These are phyloP conservation scores for Uria aalge DNA, from an alignment of 2,113 vertebrate genomes.

Conservation along the genomic window DNA sequence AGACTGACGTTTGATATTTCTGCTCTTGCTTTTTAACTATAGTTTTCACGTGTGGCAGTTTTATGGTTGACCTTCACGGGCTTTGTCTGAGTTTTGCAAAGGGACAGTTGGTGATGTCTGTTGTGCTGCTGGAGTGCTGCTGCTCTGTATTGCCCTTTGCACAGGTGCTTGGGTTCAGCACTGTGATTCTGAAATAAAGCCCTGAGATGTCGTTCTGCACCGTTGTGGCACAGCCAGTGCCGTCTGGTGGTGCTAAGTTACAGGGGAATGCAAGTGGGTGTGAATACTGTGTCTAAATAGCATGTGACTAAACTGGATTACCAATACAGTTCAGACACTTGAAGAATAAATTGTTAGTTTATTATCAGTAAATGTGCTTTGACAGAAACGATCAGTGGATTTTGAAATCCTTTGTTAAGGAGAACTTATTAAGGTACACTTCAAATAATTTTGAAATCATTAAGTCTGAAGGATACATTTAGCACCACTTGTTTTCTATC, in stretches of 20 bases:
- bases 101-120: background rate
- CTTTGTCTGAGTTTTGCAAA: background rate
- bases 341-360: background rate
- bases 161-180: background rate
- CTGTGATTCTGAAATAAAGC: background rate
- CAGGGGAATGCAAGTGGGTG: background rate
- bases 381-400: background rate
- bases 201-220: rapidly evolving
- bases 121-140: background rate
- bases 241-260: background rate
- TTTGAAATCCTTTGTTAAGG: background rate
- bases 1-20: background rate
- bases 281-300: background rate
- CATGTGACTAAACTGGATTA: background rate
- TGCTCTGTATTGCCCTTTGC: background rate
- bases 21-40: background rate
- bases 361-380: background rate
- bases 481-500: background rate
- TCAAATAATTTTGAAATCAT: background rate
- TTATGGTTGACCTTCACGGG: background rate
- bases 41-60: background rate
- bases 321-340: background rate
- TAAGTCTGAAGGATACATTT: background rate
- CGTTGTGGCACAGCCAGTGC: background rate
- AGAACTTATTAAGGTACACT: background rate